A percentile compares a stretch with the other conserved stretches of the same genome.
Conservation (phyloP, 2,797 vertebrate species). For the Antrozous pallidus region DNA sequence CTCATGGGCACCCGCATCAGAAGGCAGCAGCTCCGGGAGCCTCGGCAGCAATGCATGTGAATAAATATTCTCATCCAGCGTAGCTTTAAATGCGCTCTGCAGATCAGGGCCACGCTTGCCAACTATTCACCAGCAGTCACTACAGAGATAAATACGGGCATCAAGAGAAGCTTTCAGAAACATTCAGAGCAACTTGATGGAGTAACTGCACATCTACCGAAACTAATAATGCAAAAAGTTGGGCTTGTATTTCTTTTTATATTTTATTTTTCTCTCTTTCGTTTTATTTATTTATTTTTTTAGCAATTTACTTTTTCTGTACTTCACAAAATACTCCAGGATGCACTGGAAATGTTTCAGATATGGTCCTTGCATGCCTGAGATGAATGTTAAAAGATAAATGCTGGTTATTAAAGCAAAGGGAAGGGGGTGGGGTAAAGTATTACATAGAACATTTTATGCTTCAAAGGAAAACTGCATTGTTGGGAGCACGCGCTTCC, state of each 20-base stretch:
- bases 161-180: neutral
- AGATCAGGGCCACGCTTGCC: neutral
- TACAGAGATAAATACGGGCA: neutral
- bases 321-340: neutral
- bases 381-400: slow-evolving; percentile 21
- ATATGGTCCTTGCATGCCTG: neutral
- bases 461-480: neutral
- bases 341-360: neutral
- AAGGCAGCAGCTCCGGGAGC: neutral
- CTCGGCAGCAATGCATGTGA: neutral
- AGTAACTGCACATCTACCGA: neutral
- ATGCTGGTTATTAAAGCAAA: neutral
- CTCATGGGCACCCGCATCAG: neutral
- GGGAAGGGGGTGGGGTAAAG: neutral
- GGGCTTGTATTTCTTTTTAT: neutral
- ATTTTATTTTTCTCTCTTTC: neutral
- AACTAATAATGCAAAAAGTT: neutral
- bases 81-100: neutral
- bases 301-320: neutral
- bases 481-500: neutral
- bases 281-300: neutral
- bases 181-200: neutral
- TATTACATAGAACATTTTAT: neutral
- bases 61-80: neutral
- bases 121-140: neutral